Evolutionary conservation across 2,888 invertebrate species (phyloP).

Genomic region (Drosophila anomelani): DNA sequence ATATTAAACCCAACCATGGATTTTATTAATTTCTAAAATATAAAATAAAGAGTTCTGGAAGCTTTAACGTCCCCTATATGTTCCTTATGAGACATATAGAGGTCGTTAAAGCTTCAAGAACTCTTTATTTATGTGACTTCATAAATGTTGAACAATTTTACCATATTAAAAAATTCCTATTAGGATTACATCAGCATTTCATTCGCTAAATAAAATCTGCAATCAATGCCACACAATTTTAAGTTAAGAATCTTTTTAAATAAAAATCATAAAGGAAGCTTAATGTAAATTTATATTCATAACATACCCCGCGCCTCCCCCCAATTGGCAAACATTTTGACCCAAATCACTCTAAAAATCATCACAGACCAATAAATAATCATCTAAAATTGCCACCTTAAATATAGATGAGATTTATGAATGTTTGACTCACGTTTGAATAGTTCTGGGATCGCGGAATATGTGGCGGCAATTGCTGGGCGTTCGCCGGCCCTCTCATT

Average conservation of each 20-base stretch:
- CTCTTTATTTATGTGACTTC: too few relatives aligned
- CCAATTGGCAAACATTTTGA: not conserved
- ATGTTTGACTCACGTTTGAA: slow-evolving; percentile 84
- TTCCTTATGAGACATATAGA: too few relatives aligned
- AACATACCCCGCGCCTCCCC: too few relatives aligned
- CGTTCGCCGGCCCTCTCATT: slow-evolving; percentile 46
- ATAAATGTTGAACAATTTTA: not conserved
- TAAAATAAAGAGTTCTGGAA: too few relatives aligned
- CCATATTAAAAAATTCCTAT: too few relatives aligned
- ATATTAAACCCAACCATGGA: too few relatives aligned
- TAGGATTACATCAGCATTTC: too few relatives aligned
- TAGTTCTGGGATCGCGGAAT: slow-evolving; percentile 80
- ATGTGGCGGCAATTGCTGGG: slow-evolving; percentile 64
- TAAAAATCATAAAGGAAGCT: not conserved
- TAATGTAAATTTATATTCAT: not conserved
- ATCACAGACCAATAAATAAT: slow-evolving; percentile 23
- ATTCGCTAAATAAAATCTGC: too few relatives aligned
- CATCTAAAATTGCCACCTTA: slow-evolving; percentile 11
- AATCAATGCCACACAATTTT: not conserved
- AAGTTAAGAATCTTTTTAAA: not conserved
- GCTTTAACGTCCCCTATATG: too few relatives aligned
- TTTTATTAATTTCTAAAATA: too few relatives aligned
- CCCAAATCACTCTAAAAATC: slow-evolving; percentile 5
- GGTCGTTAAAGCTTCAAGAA: too few relatives aligned
- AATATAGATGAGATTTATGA: slow-evolving; percentile 13